Percentiles rank a stretch among this genome's conserved stretches.
Evolutionary conservation across 2,888 invertebrate genomes (phyloP).

Genomic region (Bombyx huttoni): DNA sequence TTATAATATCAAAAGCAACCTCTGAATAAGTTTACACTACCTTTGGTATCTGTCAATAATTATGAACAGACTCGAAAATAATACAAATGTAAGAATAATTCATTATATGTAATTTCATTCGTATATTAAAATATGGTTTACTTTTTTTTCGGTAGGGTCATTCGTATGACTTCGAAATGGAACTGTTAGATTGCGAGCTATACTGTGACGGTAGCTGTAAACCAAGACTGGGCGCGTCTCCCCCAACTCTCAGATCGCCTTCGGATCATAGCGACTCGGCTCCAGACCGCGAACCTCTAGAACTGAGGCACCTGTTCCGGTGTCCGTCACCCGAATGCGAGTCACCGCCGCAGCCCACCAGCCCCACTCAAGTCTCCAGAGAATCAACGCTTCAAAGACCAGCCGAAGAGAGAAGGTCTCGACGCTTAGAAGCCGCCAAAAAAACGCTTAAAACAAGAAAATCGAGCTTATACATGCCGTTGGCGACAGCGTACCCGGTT

Average conservation of each 20-base stretch:
- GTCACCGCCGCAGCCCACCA: constrained; percentile 87
- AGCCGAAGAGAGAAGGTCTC: constrained; percentile 62
- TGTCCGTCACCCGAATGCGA: constrained; percentile 41
- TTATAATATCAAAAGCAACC: no score
- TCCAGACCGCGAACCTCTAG: constrained; percentile 43
- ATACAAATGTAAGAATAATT: no score
- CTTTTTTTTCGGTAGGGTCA: constrained; percentile 29
- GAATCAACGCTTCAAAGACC: constrained; percentile 80
- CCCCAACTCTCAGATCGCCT: constrained; percentile 34
- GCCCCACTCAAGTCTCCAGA: constrained; percentile 82
- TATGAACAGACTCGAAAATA: no score
- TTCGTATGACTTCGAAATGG: constrained; percentile 46
- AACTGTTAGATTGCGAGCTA: constrained; percentile 53
- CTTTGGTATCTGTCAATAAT: no score
- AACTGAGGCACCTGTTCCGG: constrained; percentile 35
- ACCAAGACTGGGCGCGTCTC: constrained; percentile 47
- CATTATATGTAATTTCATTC: no score
- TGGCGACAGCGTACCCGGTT: constrained; percentile 49
- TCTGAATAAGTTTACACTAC: no score
- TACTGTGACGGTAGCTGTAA: constrained; percentile 53
- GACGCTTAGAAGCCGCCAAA: constrained; percentile 48
- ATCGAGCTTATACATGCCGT: constrained; percentile 80
- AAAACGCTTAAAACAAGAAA: constrained; percentile 60
- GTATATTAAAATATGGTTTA: neutral
- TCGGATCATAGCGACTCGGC: constrained; percentile 32